Evolutionary conservation across 1,140 invertebrate species (phyloP).

Genomic region (Hylaeus anthracinus): DNA sequence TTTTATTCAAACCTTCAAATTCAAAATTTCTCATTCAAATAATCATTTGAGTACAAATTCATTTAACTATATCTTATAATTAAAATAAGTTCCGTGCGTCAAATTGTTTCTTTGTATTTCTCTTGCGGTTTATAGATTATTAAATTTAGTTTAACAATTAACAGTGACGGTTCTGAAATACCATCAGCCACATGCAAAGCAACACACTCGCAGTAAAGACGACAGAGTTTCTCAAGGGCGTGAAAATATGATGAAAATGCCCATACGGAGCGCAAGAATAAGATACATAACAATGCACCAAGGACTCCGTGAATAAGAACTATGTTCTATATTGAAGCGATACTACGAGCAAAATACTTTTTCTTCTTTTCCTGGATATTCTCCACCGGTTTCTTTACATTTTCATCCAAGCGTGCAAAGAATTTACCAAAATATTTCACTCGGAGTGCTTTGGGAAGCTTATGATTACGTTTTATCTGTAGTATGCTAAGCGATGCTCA

Average conservation of each 20-base stretch:
- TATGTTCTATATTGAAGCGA: neutral
- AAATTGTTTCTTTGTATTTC: neutral
- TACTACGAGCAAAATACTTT: neutral
- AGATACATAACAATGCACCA: conserved; percentile 9
- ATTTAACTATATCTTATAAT: neutral
- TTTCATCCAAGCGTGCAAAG: neutral
- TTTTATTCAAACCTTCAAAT: too few relatives aligned
- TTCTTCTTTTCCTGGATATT: neutral
- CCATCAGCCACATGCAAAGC: too few relatives aligned
- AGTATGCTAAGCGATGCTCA: neutral
- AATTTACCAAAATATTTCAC: conserved; percentile 11
- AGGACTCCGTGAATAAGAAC: conserved; percentile 7
- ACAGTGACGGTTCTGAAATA: neutral
- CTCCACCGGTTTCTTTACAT: neutral
- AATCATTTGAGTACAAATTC: too few relatives aligned
- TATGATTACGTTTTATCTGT: neutral
- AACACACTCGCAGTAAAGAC: neutral
- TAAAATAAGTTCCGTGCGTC: too few relatives aligned
- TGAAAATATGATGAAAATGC: neutral
- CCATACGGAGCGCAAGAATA: neutral
- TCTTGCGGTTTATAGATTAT: neutral
- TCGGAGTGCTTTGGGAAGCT: neutral
- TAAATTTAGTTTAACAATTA: neutral
- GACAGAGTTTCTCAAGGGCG: neutral
- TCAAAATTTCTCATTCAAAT: too few relatives aligned